Evolutionary conservation across 2,797 vertebrate genomes (phyloP), one percentile per base, ranked within the genome.

Genomic region (Centropyge bicolor): DNA sequence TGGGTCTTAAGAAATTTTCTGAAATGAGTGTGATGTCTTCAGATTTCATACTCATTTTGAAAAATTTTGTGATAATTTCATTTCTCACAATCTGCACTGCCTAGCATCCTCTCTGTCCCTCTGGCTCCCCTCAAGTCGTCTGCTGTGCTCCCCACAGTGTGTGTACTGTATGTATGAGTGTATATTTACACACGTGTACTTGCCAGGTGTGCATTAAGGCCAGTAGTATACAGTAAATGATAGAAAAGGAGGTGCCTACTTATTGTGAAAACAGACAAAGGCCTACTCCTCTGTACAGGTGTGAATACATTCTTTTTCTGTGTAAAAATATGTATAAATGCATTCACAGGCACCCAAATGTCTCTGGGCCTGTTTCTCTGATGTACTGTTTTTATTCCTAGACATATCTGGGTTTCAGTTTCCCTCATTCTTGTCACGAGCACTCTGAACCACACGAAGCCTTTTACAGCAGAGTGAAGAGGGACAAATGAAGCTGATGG

Each of bases 201-300:
- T 80, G 84, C 84, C 81, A 88, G 76, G 80, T 87, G 82, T 88
- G 83, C 79, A 84, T 83, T 79, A 83, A 90, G 89, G 92, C 91
- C 93, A 94, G 92, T 94, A 88, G 81, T 75, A 76, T 75, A 67
- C 83, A 76, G 84, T 78, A 59, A 67, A 51, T 17, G 49, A 54
- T 55, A 56, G 70, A 81, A 77, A 78, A 88, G 90, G 86, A 90
- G 90, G 73, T 86, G 86, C 81, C 89, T 89, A 80, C 54, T 78
- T 38, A 55, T 80, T 38, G 45, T 76, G 60, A 74, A 79, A 82
- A 74, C 86, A 83, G 78, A 84, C 70, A 54, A 24, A 76, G 78
- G 79, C 83, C 74, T 86, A 57, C 91, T 92, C 88, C 84, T 89
- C 74, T 94, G 89, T 91, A 90, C 72, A 88, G 83, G 71, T 93